Percentiles rank a stretch among this genome's conserved stretches.
Conservation (phyloP, 2,888 invertebrate genomes). For the Drosophila mulleri region DNA sequence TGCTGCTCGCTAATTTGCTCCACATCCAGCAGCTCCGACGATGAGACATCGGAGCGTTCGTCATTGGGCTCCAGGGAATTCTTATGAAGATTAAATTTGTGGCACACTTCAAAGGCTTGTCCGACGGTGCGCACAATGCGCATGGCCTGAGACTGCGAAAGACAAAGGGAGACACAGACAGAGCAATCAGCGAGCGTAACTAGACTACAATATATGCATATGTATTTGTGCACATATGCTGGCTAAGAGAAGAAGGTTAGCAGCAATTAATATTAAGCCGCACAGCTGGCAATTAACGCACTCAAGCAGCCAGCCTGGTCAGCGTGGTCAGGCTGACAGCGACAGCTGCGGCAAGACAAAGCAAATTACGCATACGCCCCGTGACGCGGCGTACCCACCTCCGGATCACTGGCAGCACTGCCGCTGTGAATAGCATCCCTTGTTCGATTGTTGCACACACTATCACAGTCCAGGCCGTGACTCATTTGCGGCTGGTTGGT, state of each 20-base stretch:
- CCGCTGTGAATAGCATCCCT: conserved; percentile 67
- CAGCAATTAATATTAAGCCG: conserved; percentile 55
- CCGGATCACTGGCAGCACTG: conserved; percentile 62
- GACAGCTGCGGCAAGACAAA: conserved; percentile 18
- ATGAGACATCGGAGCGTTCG: conserved; percentile 84
- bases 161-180: conserved; percentile 30
- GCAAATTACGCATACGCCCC: conserved; percentile 60
- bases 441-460: conserved; percentile 74
- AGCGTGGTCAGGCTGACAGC: neutral
- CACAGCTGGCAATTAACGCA: conserved; percentile 41
- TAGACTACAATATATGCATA: conserved; percentile 3
- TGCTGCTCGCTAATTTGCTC: conserved; percentile 85
- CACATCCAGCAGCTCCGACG: conserved; percentile 84
- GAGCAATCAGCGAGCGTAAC: conserved; percentile 3
- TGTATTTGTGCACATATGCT: neutral
- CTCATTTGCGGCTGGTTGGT: conserved; percentile 2
- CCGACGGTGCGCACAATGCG: conserved; percentile 98
- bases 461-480: conserved; percentile 65
- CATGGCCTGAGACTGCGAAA: conserved; percentile 97
- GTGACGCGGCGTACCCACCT: conserved; percentile 53
- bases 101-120: conserved; percentile 99
- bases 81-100: conserved; percentile 93
- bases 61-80: conserved; percentile 85
- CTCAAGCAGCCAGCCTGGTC: conserved; percentile 15
- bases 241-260: neutral